A percentile compares a stretch with the other conserved stretches of the same genome.
Conservation (phyloP, 2,888 invertebrate genomes). For the Polyommatus iphigenia region DNA sequence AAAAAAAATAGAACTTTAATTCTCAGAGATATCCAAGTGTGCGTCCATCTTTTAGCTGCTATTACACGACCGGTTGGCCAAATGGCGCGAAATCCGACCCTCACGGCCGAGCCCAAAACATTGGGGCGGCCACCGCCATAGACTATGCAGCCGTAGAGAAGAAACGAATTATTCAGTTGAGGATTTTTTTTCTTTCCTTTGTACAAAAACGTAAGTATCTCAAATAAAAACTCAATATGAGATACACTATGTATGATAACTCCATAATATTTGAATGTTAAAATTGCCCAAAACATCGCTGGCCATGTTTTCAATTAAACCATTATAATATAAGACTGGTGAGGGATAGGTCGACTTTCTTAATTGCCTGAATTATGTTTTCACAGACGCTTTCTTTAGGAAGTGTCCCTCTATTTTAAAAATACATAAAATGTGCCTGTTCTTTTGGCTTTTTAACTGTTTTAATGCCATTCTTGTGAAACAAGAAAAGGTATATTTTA, state of each 20-base stretch:
- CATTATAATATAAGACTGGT: too few relatives aligned
- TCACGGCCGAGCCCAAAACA: slow-evolving; percentile 53
- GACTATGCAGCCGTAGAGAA: slow-evolving; percentile 46
- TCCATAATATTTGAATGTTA: not conserved
- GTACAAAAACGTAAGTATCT: not conserved
- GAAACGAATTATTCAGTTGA: not conserved
- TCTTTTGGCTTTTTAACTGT: too few relatives aligned
- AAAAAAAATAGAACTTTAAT: not conserved
- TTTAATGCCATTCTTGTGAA: too few relatives aligned
- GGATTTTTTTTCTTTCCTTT: not conserved
- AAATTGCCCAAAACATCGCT: too few relatives aligned
- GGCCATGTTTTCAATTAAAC: too few relatives aligned
- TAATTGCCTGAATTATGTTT: too few relatives aligned
- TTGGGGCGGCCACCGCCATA: slow-evolving; percentile 54
- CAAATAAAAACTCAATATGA: not conserved
- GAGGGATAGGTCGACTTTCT: too few relatives aligned
- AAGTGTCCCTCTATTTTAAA: too few relatives aligned
- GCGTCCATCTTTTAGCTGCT: slow-evolving; percentile 52
- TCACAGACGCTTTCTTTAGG: too few relatives aligned
- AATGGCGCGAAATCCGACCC: slow-evolving; percentile 79
- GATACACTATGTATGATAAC: not conserved
- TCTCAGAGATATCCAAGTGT: slow-evolving; percentile 43
- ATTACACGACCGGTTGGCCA: slow-evolving; percentile 77
- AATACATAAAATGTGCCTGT: too few relatives aligned
- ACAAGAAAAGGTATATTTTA: not conserved